phyloP scores from a whole-genome alignment of 1,140 invertebrate species.

The Nilaparvata lugens region DNA sequence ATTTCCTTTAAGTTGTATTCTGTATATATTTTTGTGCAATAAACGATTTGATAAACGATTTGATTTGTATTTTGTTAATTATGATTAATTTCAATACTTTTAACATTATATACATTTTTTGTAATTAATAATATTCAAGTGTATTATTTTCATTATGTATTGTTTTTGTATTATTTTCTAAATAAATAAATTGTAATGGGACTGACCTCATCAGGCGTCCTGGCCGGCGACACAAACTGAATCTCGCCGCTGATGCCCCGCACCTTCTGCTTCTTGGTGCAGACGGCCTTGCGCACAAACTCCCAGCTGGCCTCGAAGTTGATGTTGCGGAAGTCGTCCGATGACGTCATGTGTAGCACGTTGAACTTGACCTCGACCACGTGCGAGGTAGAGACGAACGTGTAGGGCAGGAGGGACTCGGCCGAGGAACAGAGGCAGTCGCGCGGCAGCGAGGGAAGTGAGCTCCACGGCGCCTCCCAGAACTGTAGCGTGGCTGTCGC shows the following conservation, averaged over 20 bases:
- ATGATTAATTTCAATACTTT: too few relatives aligned
- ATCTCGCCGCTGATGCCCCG: slow-evolving; percentile 69
- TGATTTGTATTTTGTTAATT: too few relatives aligned
- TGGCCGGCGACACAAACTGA: slow-evolving; percentile 44
- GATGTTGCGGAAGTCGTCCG: slow-evolving; percentile 73
- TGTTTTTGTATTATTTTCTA: too few relatives aligned
- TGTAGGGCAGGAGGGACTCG: slow-evolving; percentile 48
- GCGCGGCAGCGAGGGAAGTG: slow-evolving; percentile 45
- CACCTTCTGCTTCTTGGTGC: slow-evolving; percentile 52
- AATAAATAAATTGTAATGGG: too few relatives aligned
- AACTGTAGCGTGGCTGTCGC: slow-evolving; percentile 42
- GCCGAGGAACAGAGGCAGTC: slow-evolving; percentile 62
- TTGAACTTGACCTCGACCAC: slow-evolving; percentile 73
- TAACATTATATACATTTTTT: too few relatives aligned
- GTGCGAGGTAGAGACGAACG: slow-evolving; percentile 63
- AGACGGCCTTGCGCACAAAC: slow-evolving; percentile 59
- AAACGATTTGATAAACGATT: too few relatives aligned
- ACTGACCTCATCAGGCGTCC: slow-evolving; percentile 57
- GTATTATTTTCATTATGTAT: too few relatives aligned
- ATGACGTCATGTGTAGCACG: slow-evolving; percentile 67
- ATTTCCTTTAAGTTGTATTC: too few relatives aligned
- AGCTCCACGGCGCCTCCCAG: slow-evolving; percentile 59
- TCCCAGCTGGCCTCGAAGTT: slow-evolving; percentile 78
- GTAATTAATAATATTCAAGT: too few relatives aligned
- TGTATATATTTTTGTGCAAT: too few relatives aligned